These are phyloP conservation scores for Belgica antarctica DNA, from an alignment of 2,888 invertebrate species.

Conservation along the genomic window DNA sequence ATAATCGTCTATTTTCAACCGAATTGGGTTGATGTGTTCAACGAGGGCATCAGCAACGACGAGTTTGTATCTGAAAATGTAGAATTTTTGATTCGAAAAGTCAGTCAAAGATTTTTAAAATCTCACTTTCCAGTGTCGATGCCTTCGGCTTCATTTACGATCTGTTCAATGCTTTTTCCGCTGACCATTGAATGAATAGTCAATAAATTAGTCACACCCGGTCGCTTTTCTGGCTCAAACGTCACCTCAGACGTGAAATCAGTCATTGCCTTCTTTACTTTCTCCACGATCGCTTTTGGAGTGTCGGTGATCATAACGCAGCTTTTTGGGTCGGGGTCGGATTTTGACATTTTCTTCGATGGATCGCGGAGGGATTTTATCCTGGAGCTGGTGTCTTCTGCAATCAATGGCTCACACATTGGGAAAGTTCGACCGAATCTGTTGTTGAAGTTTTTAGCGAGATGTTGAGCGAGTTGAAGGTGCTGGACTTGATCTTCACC, in stretches of 20 bases:
- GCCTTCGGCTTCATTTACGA: conserved; percentile 63
- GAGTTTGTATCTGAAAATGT: conserved; percentile 66
- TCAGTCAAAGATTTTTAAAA: conserved; percentile 25
- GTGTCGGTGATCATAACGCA: conserved; percentile 77
- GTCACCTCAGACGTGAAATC: conserved; percentile 83
- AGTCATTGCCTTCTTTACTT: conserved; percentile 85
- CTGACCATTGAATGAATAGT: conserved; percentile 75
- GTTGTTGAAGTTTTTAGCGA: conserved; percentile 77
- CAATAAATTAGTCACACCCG: conserved; percentile 88
- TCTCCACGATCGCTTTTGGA: conserved; percentile 65
- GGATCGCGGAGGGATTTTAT: conserved; percentile 85
- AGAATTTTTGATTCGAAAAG: no score
- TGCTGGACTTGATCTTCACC: conserved; percentile 94
- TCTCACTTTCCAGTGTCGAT: conserved; percentile 71
- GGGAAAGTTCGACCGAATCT: conserved; percentile 78
- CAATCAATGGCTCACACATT: conserved; percentile 65
- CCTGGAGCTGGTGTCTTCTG: conserved; percentile 61
- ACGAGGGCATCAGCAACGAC: conserved; percentile 71
- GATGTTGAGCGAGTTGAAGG: conserved; percentile 75
- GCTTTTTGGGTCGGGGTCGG: conserved; percentile 73
- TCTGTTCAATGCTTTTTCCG: conserved; percentile 65
- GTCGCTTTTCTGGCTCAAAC: conserved; percentile 73
- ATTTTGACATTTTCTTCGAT: conserved; percentile 96
- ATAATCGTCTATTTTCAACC: conserved; percentile 60
- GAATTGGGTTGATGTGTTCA: conserved; percentile 68